A percentile compares a stretch with the other conserved stretches of the same genome.
Evolutionary conservation across 2,888 invertebrate species (phyloP).

Genomic region (Meiosimyza platycephala): DNA sequence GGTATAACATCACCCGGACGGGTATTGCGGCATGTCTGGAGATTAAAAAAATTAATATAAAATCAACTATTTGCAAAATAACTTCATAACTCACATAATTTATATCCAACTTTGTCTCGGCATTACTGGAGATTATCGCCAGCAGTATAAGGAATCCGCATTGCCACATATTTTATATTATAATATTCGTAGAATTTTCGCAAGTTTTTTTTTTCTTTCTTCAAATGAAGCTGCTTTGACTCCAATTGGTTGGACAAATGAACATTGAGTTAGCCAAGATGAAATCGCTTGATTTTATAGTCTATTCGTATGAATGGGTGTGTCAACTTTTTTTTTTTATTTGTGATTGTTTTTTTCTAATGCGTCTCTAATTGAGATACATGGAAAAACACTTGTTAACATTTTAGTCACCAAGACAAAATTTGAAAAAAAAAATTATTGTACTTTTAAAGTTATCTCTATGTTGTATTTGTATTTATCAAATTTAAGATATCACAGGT

Average conservation of each 20-base stretch:
- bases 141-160: background rate
- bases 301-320: background rate
- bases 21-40: constrained; percentile 52
- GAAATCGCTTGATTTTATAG: constrained; percentile 5
- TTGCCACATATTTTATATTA: constrained; percentile 5
- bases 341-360: background rate
- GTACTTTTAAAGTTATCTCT: too few species aligned
- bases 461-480: too few species aligned
- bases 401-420: background rate
- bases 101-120: background rate
- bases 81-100: background rate
- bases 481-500: too few species aligned
- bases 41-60: background rate
- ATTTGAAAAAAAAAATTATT: background rate
- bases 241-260: too few species aligned
- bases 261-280: too few species aligned
- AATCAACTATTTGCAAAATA: background rate
- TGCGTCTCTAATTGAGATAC: constrained; percentile 21
- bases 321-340: background rate
- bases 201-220: background rate
- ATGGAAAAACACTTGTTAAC: constrained; percentile 31
- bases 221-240: background rate
- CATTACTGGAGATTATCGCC: background rate
- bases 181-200: background rate
- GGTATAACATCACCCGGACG: constrained; percentile 49